Evolutionary conservation across 2,888 invertebrate species (phyloP), one percentile per base, ranked within the genome.

Genomic region (Laspeyria flexula): DNA sequence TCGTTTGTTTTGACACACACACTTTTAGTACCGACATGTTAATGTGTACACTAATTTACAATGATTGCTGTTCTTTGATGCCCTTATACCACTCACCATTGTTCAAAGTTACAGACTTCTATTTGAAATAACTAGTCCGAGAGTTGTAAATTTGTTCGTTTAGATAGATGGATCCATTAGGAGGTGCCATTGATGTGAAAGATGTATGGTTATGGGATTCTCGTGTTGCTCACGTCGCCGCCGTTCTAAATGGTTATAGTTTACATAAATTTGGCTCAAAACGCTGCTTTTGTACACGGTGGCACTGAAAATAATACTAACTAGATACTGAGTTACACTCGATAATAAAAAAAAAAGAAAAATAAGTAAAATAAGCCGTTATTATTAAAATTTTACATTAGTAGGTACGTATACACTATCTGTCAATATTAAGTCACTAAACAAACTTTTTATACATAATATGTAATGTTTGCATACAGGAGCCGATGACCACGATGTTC

Each of bases 401-500:
- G n/a, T n/a, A n/a, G n/a, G n/a, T n/a, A n/a, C n/a, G n/a, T n/a
- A n/a, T n/a, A n/a, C n/a, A n/a, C n/a, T n/a, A n/a, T n/a, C n/a
- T n/a, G n/a, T n/a, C n/a, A n/a, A n/a, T n/a, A n/a, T n/a, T n/a
- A n/a, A n/a, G n/a, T n/a, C n/a, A n/a, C n/a, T n/a, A n/a, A n/a
- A n/a, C n/a, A n/a, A n/a, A 21, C 5, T 21, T 5, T 2, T 21
- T 2, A 21, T 3, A 21, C 21, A 3, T 21, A 21, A 21, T 5
- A 21, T 21, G n/a, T n/a, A n/a, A n/a, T n/a, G n/a, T n/a, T n/a
- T n/a, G n/a, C n/a, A n/a, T n/a, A 1, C 86, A 98, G 97, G 99
- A 99, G 90, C 99, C 99, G 0, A 98, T 99, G 93, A 99, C 99
- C n/a, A 98, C 99, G 30, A 98, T 99, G 97, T 99, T 99, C 93